Evolutionary conservation across 2,113 vertebrate genomes (phyloP).

Genomic region (Barbus barbus): DNA sequence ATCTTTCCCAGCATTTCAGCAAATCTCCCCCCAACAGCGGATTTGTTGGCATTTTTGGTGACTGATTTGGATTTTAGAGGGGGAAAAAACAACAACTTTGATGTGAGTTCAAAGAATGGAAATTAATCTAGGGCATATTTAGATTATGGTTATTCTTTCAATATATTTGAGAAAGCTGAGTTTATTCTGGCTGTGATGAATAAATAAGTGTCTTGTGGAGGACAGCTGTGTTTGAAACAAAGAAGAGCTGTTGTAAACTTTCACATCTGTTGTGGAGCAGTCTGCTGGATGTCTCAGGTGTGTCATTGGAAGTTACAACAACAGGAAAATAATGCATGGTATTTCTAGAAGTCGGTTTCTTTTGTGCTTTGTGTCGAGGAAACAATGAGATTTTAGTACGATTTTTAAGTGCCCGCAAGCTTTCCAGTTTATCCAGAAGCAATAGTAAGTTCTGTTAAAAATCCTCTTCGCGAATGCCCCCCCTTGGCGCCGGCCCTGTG

Average conservation of each 20-base stretch:
- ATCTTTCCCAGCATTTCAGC: constrained; percentile 63
- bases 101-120: constrained; percentile 41
- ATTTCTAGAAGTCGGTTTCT: not conserved
- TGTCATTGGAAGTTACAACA: not conserved
- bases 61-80: not conserved
- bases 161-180: too few species aligned
- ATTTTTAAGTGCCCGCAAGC: not conserved
- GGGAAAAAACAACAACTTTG: not conserved
- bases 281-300: constrained; percentile 50
- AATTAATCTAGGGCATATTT: constrained; percentile 27
- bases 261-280: constrained; percentile 10
- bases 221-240: constrained; percentile 38
- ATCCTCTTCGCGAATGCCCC: too few species aligned
- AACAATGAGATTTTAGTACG: not conserved
- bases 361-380: not conserved
- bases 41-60: constrained; percentile 24
- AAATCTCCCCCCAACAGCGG: constrained; percentile 4
- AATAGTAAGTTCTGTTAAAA: not conserved
- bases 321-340: not conserved
- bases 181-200: not conserved
- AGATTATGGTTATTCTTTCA: constrained; percentile 25
- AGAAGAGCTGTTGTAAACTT: constrained; percentile 35
- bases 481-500: too few species aligned
- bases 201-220: constrained; percentile 17
- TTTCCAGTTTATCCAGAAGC: not conserved